Base-by-base conservation (phyloP, 2,113 vertebrate genomes). In the Grammomys surdaster region DNA sequence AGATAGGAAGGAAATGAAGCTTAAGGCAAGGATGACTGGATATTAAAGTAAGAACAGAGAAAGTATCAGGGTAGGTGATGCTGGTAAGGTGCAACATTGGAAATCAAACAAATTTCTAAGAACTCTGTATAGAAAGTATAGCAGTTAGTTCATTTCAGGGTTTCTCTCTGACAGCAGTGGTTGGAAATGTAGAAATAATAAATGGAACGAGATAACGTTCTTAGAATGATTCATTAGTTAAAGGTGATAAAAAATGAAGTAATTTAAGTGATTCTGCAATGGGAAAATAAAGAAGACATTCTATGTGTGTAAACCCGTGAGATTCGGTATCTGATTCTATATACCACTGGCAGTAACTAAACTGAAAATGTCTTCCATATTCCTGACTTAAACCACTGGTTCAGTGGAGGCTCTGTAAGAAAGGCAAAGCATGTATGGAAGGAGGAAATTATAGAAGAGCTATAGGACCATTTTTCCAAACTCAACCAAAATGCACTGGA, bases 11-110 rank as follows among this genome's bases (percentile, higher is more conserved):
- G 36, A n/a, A 72, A 43, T 8, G 22, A 91, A 90, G 40, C 1
- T 60, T 92, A n/a, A 19, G 26, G 54, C 13, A 16, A 48, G 0
- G 19, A 22, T 48, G 26, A 10, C n/a, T 63, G 46, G 22, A 70
- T 67, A 16, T 63, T 69, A n/a, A 26, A 58, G 7, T 93, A 28
- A 92, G 54, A 80, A 4, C 19, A 94, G 51, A 88, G 80, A 70
- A 93, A 33, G 20, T 12, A 4, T 1, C 9, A 2, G 26, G 3
- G 22, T 4, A 36, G 2, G 9, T 2, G 9, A 33, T 33, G 1
- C 14, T 43, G 13, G 12, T 36, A 19, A 80, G 51, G 6, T 12
- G 10, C 20, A 56, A 63, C n/a, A 28, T 0, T 51, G 7, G 54
- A 75, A 69, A 54, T 24, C 40, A 80, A 63, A 95, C 5, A n/a